phyloP scores from a whole-genome alignment of 2,113 vertebrate genomes.

The Cynocephalus volans region DNA sequence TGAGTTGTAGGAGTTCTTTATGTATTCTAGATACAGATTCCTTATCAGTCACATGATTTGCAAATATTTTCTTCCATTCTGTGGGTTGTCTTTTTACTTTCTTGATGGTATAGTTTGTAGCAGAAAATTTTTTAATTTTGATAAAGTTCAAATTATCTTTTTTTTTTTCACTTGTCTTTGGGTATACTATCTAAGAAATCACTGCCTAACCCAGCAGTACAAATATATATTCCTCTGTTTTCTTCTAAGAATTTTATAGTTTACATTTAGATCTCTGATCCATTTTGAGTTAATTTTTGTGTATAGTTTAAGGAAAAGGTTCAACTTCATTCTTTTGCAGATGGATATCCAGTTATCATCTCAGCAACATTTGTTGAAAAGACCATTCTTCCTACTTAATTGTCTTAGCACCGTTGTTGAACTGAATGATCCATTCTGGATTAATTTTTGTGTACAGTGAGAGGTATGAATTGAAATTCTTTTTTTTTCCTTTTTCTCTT shows the following conservation, averaged over 20 bases:
- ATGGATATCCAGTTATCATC: not conserved
- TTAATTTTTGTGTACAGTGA: constrained; percentile 5
- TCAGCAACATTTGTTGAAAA: not conserved
- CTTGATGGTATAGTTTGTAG: not conserved
- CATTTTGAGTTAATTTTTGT: not conserved
- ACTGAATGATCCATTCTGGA: not conserved
- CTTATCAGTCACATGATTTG: not conserved
- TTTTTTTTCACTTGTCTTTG: not conserved
- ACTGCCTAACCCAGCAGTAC: not conserved
- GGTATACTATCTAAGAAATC: not conserved
- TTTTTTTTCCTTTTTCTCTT: not conserved
- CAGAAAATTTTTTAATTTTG: constrained; percentile 2
- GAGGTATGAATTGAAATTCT: not conserved
- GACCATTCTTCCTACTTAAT: not conserved
- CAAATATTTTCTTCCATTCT: not conserved
- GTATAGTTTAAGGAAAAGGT: not conserved
- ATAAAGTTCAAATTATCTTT: not conserved
- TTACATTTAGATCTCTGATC: not conserved
- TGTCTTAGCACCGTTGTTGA: not conserved
- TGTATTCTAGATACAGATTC: not conserved
- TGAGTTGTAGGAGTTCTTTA: not conserved
- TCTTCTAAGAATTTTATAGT: not conserved
- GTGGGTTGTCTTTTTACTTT: not conserved
- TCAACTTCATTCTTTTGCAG: not conserved
- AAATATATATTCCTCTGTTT: not conserved